Evolutionary conservation across 2,113 vertebrate genomes (phyloP).

Genomic region (Elachura formosa): DNA sequence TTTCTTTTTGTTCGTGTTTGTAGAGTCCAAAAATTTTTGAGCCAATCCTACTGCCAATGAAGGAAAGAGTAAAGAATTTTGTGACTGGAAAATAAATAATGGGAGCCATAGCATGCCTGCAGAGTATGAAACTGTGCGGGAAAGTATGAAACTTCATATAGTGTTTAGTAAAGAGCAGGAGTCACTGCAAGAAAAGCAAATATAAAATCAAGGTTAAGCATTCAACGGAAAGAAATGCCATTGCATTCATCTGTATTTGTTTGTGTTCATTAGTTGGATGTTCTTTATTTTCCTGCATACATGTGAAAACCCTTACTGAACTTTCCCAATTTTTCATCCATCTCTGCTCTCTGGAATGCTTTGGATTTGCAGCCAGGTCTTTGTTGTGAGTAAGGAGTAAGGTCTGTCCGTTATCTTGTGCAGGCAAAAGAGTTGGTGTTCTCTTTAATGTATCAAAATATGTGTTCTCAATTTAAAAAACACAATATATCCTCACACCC

Average conservation of each 20-base stretch:
- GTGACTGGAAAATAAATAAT: neutral
- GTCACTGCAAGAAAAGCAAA: neutral
- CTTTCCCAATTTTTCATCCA: neutral
- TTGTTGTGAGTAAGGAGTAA: neutral
- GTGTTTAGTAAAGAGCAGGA: neutral
- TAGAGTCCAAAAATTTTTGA: neutral
- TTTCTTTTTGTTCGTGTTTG: neutral
- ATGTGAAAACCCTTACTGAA: neutral
- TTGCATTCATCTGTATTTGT: neutral
- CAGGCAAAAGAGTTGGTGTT: slow-evolving; percentile 7
- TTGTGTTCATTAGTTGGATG: neutral
- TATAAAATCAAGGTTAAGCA: neutral
- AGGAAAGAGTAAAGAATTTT: neutral
- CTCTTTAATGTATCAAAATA: slow-evolving; percentile 55
- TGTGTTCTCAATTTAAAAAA: slow-evolving; percentile 62
- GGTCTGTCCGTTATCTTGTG: neutral
- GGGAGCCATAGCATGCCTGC: neutral
- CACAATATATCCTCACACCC: slow-evolving; percentile 58
- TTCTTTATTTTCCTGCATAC: neutral
- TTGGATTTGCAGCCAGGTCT: neutral
- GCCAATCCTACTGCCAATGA: neutral
- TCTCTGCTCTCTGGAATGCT: neutral
- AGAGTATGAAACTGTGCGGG: neutral
- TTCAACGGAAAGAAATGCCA: neutral
- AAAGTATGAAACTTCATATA: neutral